Conservation (phyloP, 2,113 vertebrate genomes). For the Rallus limicola region DNA sequence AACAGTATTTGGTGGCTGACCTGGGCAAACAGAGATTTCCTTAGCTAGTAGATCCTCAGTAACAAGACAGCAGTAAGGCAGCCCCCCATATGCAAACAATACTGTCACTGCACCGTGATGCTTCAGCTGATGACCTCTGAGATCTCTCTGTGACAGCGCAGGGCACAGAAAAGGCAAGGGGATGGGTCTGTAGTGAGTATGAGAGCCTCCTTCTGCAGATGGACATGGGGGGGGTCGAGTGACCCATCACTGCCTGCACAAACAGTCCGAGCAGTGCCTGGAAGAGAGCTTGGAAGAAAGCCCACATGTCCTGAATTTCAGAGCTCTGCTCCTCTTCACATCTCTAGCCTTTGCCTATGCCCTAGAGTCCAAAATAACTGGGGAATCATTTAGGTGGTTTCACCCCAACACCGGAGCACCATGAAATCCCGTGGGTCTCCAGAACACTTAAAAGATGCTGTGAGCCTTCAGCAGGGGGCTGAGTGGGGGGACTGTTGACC, state of each 20-base stretch:
- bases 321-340: accelerated
- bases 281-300: neutral
- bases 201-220: neutral
- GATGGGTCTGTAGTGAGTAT: accelerated
- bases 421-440: accelerated
- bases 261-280: neutral
- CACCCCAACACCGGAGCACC: neutral
- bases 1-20: neutral
- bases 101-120: too few relatives aligned
- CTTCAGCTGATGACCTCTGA: neutral
- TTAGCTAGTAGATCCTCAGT: neutral
- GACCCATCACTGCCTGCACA: neutral
- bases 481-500: accelerated
- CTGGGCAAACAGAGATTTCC: neutral
- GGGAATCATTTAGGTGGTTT: accelerated
- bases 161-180: neutral
- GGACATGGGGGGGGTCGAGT: accelerated
- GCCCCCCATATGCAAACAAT: too few relatives aligned
- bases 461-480: neutral
- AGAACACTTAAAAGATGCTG: accelerated
- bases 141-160: neutral
- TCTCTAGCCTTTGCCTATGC: neutral
- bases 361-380: neutral
- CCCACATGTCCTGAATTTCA: accelerated
- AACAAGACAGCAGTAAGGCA: neutral